Evolutionary conservation across 1,140 invertebrate species (phyloP).

Genomic region (Brachionus plicatilis): DNA sequence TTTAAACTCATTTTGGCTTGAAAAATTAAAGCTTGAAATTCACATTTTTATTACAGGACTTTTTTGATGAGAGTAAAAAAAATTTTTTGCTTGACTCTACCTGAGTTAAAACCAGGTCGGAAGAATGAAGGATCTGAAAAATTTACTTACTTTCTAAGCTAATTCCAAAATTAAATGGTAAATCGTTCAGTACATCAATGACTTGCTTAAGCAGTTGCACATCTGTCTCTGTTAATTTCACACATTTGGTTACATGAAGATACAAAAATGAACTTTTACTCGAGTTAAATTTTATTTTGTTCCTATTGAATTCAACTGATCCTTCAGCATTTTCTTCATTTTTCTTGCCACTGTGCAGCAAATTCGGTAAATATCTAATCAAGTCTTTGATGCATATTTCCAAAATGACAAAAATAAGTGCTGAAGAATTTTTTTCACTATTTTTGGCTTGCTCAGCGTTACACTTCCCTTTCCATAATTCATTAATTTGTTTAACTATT

Average conservation of each 20-base stretch:
- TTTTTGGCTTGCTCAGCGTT: neutral
- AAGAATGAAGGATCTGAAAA: neutral
- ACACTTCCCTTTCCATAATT: neutral
- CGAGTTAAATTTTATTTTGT: neutral
- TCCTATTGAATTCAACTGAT: neutral
- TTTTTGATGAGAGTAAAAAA: too few species aligned
- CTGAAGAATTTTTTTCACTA: neutral
- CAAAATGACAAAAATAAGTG: conserved; percentile 35
- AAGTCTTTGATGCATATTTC: conserved; percentile 31
- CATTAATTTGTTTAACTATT: conserved; percentile 24
- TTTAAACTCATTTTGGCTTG: too few species aligned
- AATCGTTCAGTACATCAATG: neutral
- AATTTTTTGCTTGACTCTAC: too few species aligned
- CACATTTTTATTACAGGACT: too few species aligned
- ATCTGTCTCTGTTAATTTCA: neutral
- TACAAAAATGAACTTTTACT: conserved; percentile 27
- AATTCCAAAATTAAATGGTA: conserved; percentile 13
- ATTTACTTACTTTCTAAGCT: neutral
- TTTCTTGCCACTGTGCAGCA: neutral
- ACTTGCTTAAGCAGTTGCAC: neutral
- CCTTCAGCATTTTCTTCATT: neutral
- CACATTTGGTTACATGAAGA: neutral
- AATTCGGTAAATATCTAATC: conserved; percentile 32
- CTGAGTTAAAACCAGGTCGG: too few species aligned
- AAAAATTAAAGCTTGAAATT: too few species aligned